Evolutionary conservation across 2,888 invertebrate genomes (phyloP).

Genomic region (Pollenia angustigena): DNA sequence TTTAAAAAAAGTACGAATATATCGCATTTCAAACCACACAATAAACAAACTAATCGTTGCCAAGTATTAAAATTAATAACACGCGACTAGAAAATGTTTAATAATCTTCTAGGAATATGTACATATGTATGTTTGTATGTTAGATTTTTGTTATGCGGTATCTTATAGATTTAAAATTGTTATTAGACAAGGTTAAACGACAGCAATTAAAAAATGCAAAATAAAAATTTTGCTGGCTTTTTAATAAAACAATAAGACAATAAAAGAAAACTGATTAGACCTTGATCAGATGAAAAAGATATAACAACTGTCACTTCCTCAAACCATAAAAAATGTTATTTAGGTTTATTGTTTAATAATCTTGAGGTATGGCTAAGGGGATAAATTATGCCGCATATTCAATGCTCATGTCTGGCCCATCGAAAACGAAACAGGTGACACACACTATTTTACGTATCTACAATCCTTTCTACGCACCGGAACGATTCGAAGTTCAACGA

Average conservation of each 20-base stretch:
- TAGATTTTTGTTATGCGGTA: background rate
- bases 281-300: background rate
- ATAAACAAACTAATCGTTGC: background rate
- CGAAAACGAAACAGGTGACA: too few species aligned
- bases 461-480: too few species aligned
- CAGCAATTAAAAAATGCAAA: background rate
- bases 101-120: background rate
- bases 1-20: background rate
- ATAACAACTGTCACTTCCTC: background rate
- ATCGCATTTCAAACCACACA: constrained; percentile 18
- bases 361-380: too few species aligned
- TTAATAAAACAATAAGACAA: too few species aligned
- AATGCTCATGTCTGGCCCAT: too few species aligned
- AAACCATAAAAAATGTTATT: too few species aligned
- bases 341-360: too few species aligned
- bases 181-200: constrained; percentile 17
- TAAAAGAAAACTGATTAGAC: background rate
- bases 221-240: background rate
- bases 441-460: too few species aligned
- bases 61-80: background rate
- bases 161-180: background rate
- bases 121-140: background rate
- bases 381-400: too few species aligned
- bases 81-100: background rate
- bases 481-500: too few species aligned